Evolutionary conservation across 2,888 invertebrate genomes (phyloP), one percentile per base, ranked within the genome.

Genomic region (Drosophila basisetae): DNA sequence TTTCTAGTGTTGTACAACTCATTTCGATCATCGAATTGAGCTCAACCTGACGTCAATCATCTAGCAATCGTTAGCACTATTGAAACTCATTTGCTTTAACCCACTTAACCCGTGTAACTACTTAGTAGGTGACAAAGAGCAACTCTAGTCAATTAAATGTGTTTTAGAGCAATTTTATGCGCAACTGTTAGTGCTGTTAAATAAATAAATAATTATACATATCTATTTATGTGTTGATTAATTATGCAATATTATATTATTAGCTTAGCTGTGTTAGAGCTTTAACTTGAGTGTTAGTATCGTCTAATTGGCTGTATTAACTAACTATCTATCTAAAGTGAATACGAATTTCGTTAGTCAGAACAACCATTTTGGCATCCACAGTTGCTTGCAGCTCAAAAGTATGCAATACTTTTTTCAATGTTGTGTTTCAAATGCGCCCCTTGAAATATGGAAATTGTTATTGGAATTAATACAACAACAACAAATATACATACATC

Each of bases 91-190:
- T 69, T 72, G 86, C 89, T 80, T 83, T 68, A 77, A 41, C 47
- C 56, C 64, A 41, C 41, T 61, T 54, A 60, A 70, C 18, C 52
- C 63, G 49, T 53, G 50, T 66, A 62, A 64, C 70, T 73, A 73
- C 56, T 72, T 70, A 65, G 80, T 82, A 89, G 88, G 77, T 71
- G 77, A 75, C 70, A 73, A 70, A 71, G 78, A 80, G 70, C 35
- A 68, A 89, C 73, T 79, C 69, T 85, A 75, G 87, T 88, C 87
- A 88, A 88, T 88, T 88, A 88, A 88, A 86, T 83, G 86, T 90
- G 86, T 90, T 90, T 88, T 90, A 88, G 89, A 89, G 89, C 81
- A 81, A 79, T 83, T 90, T 90, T 90, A 85, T 76, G 90, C 73
- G 82, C 79, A 76, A 85, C 64, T 78, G 85, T 89, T 86, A 87